Evolutionary conservation across 2,797 vertebrate species (phyloP).

Genomic region (Corythornis leucogaster): DNA sequence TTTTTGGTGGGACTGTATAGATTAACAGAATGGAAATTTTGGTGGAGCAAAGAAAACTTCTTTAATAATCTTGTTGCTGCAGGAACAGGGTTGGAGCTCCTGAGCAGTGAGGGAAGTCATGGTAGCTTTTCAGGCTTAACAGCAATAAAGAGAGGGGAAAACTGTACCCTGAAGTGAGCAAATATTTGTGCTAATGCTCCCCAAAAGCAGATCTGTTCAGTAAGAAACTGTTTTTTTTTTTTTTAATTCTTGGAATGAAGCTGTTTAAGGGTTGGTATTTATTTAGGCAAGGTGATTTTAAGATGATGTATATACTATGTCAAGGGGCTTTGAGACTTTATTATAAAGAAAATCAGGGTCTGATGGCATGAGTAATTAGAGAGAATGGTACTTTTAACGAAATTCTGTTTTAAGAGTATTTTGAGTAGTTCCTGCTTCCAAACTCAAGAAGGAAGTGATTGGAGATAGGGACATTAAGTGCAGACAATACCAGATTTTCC

Average conservation of each 20-base stretch:
- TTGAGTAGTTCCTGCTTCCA: slow-evolving; percentile 33
- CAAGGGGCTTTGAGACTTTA: background rate
- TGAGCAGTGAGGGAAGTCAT: fast-evolving
- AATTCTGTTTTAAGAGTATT: background rate
- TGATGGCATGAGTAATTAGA: background rate
- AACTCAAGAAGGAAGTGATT: background rate
- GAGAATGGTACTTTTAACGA: background rate
- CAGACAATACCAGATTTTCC: background rate
- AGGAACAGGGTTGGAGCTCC: background rate
- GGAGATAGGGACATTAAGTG: background rate
- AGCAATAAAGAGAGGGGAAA: background rate
- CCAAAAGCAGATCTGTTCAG: background rate
- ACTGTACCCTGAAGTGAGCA: background rate
- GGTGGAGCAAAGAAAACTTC: background rate
- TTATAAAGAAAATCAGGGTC: background rate
- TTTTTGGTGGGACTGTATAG: background rate
- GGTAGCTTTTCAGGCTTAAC: background rate
- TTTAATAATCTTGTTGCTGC: background rate
- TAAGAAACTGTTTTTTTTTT: background rate
- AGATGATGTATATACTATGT: background rate
- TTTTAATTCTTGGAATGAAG: background rate
- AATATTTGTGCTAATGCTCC: background rate
- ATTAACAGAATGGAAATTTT: background rate
- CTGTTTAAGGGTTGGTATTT: background rate
- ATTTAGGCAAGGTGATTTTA: background rate